Conservation (phyloP, 2,888 invertebrate genomes). For the Temnothorax unifasciatus region DNA sequence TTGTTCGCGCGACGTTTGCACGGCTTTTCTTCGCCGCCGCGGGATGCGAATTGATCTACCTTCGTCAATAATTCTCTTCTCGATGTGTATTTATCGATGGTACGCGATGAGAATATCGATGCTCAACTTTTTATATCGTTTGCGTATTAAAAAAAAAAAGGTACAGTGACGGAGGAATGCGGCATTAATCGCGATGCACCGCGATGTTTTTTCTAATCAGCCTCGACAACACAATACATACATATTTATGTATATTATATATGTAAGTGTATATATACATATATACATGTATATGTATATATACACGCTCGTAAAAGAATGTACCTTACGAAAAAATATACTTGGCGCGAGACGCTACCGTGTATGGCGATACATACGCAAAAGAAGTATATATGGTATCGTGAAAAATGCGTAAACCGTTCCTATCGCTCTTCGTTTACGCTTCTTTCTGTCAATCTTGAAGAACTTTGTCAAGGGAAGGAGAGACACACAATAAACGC, state of each 20-base stretch:
- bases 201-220: constrained; percentile 69
- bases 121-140: constrained; percentile 85
- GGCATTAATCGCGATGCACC: constrained; percentile 25
- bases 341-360: no score
- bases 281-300: no score
- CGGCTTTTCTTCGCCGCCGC: constrained; percentile 68
- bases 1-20: constrained; percentile 63
- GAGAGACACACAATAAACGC: constrained; percentile 30
- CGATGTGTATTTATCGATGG: constrained; percentile 79
- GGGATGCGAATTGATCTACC: constrained; percentile 67
- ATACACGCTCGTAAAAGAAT: no score
- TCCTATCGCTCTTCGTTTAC: constrained; percentile 77
- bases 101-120: constrained; percentile 80
- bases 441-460: constrained; percentile 67
- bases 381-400: constrained; percentile 61
- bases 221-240: constrained; percentile 23
- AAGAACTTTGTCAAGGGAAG: constrained; percentile 34
- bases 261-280: no score
- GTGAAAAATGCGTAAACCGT: constrained; percentile 75
- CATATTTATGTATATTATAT: neutral
- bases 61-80: constrained; percentile 74
- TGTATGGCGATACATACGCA: neutral
- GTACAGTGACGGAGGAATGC: constrained; percentile 55
- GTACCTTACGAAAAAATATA: no score
- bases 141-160: constrained; percentile 73